These are phyloP conservation scores for Drosophila leontia DNA, from an alignment of 1,140 invertebrate genomes.

Conservation along the genomic window DNA sequence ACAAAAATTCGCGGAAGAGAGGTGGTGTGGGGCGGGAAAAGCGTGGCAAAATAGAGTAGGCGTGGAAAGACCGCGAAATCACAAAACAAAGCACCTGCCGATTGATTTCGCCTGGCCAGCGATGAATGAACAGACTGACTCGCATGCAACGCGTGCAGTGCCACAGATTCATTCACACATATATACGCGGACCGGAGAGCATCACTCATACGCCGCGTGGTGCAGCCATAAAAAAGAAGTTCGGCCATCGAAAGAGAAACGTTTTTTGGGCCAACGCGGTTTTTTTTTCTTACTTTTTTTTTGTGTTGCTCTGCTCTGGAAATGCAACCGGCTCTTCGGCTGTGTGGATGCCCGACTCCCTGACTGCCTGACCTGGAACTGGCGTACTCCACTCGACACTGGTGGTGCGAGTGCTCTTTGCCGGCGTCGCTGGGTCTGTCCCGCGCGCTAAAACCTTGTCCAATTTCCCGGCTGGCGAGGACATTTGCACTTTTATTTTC, in stretches of 20 bases:
- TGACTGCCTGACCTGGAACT: slow-evolving; percentile 40
- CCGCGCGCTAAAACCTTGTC: slow-evolving; percentile 43
- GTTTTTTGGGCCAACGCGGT: slow-evolving; percentile 44
- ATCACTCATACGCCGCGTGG: slow-evolving; percentile 77
- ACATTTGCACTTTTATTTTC: slow-evolving; percentile 83
- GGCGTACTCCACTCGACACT: background rate
- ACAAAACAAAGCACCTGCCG: slow-evolving; percentile 74
- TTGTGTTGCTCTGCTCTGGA: background rate
- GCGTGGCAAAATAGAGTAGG: slow-evolving; percentile 5
- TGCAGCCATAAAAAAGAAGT: slow-evolving; percentile 50
- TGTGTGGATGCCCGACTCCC: slow-evolving; percentile 24
- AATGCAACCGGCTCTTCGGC: slow-evolving; percentile 28
- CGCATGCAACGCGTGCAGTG: slow-evolving; percentile 51
- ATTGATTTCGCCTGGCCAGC: slow-evolving; percentile 49
- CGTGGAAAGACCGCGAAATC: slow-evolving; percentile 41
- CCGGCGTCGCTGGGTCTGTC: slow-evolving; percentile 7
- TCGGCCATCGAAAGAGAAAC: slow-evolving; percentile 51
- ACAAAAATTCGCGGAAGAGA: slow-evolving; percentile 66
- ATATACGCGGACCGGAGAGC: slow-evolving; percentile 15
- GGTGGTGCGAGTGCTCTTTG: slow-evolving; percentile 8
- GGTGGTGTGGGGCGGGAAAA: background rate
- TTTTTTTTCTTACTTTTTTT: slow-evolving; percentile 4
- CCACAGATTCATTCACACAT: slow-evolving; percentile 46
- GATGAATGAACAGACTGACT: slow-evolving; percentile 47
- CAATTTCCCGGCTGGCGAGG: slow-evolving; percentile 51